Percentiles rank a stretch among this genome's conserved stretches.
Evolutionary conservation across 2,113 vertebrate species (phyloP).

Genomic region (Sitta europaea): DNA sequence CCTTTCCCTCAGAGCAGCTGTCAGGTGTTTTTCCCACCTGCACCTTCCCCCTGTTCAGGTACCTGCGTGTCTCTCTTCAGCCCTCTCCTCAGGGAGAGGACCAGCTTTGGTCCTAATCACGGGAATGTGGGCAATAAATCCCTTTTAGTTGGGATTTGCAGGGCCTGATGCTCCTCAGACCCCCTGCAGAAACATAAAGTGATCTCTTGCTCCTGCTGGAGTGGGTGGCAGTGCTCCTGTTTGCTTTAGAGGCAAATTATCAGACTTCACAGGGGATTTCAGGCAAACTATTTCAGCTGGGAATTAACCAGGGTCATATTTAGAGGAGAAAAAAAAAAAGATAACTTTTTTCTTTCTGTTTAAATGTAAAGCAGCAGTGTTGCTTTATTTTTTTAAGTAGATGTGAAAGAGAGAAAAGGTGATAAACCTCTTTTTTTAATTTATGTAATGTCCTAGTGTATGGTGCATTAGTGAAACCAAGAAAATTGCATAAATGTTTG

Average conservation of each 20-base stretch:
- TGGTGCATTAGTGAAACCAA: neutral
- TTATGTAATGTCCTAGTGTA: neutral
- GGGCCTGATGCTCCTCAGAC: neutral
- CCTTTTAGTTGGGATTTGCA: neutral
- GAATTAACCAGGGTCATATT: neutral
- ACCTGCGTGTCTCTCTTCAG: neutral
- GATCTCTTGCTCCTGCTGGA: neutral
- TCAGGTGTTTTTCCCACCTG: neutral
- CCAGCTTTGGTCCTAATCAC: neutral
- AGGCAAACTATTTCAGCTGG: neutral
- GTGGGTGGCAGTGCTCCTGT: neutral
- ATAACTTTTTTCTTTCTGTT: neutral
- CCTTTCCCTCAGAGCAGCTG: neutral
- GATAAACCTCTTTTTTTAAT: neutral
- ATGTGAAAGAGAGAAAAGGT: neutral
- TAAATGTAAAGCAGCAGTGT: neutral
- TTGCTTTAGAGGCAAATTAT: neutral
- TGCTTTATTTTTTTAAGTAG: neutral
- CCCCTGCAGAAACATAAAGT: neutral
- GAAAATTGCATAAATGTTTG: neutral
- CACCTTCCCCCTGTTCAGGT: fast-evolving
- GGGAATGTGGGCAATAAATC: neutral
- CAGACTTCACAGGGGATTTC: neutral
- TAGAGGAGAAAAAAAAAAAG: neutral
- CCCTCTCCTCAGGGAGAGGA: neutral